Evolutionary conservation across 2,888 invertebrate species (phyloP).

Genomic region (Zelleria hepariella): DNA sequence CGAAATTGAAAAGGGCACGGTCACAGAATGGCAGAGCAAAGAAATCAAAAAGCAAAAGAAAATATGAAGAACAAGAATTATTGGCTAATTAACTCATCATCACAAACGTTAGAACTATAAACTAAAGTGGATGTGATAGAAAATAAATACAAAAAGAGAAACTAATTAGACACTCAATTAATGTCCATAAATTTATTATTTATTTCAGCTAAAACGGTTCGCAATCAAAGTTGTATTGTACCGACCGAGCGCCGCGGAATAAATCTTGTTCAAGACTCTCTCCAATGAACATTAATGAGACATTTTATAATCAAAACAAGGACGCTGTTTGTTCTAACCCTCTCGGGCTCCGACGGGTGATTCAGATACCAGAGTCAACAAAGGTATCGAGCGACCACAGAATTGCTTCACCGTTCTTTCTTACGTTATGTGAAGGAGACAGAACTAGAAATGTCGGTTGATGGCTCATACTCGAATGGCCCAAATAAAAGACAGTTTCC

Average conservation of each 20-base stretch:
- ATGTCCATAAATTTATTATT: not conserved
- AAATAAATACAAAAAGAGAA: not conserved
- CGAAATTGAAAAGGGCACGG: no score
- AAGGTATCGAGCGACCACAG: not conserved
- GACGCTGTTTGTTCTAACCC: not conserved
- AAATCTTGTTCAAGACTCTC: not conserved
- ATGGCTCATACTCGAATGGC: not conserved
- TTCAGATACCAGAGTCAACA: not conserved
- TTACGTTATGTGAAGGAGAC: not conserved
- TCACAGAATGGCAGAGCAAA: no score
- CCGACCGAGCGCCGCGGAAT: not conserved
- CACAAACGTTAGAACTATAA: no score
- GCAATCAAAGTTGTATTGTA: not conserved
- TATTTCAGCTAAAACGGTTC: not conserved
- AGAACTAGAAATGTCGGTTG: not conserved
- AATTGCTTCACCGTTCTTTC: not conserved
- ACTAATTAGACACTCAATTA: not conserved
- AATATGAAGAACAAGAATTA: no score
- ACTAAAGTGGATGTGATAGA: no score
- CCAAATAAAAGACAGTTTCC: not conserved
- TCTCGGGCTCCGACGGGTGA: not conserved
- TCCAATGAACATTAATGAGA: not conserved
- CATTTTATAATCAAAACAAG: conserved; percentile 1
- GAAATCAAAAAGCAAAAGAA: no score
- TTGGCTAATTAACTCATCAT: no score